These are phyloP conservation scores for Melanotaenia maccullochi DNA, from an alignment of 2,797 vertebrate species.

Conservation along the genomic window DNA sequence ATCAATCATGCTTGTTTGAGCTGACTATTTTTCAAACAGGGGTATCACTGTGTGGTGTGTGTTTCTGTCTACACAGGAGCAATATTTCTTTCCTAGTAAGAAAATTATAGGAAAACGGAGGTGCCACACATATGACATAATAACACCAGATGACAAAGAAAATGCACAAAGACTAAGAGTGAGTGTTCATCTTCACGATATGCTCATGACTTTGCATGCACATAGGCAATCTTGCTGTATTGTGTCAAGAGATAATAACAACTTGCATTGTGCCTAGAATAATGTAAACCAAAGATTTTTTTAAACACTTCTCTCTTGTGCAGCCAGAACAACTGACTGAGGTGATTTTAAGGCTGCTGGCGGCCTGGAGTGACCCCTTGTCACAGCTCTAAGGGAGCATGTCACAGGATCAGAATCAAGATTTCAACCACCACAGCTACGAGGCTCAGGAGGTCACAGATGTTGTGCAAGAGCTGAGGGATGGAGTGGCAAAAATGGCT, in stretches of 20 bases:
- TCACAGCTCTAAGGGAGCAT: constrained; percentile 75
- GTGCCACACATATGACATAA: constrained; percentile 75
- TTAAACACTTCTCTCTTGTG: constrained; percentile 7
- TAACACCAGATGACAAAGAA: constrained; percentile 77
- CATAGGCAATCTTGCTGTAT: background rate
- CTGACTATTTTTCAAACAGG: background rate
- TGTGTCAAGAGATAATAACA: background rate
- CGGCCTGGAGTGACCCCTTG: constrained; percentile 77
- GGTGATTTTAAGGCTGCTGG: constrained; percentile 78
- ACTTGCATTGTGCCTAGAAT: background rate
- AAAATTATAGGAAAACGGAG: constrained; percentile 67
- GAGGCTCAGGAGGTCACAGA: constrained; percentile 78
- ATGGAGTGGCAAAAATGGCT: constrained; percentile 76
- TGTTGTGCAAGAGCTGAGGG: constrained; percentile 75
- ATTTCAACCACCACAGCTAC: constrained; percentile 71
- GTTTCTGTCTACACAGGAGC: constrained; percentile 59
- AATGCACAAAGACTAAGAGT: constrained; percentile 77
- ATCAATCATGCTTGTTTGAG: constrained; percentile 29
- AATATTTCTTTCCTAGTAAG: constrained; percentile 62
- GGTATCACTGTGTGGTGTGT: constrained; percentile 2
- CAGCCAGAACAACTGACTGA: constrained; percentile 79
- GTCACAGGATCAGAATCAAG: constrained; percentile 65
- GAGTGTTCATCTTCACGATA: constrained; percentile 36
- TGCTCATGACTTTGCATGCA: background rate
- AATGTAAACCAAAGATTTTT: background rate